phyloP scores from a whole-genome alignment of 2,113 vertebrate species.

The Pollachius pollachius region DNA sequence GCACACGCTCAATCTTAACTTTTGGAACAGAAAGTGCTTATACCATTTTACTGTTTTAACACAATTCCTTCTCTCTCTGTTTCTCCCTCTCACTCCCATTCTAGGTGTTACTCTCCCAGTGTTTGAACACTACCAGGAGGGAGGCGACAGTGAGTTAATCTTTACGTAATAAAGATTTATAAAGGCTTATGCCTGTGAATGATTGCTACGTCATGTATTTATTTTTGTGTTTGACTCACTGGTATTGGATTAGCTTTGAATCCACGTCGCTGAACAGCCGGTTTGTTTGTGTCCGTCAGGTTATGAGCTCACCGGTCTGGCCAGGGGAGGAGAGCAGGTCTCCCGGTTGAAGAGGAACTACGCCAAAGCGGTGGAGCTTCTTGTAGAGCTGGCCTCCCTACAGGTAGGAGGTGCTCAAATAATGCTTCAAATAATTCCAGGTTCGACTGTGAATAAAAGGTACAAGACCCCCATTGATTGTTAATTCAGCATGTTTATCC shows the following conservation, averaged over 20 bases:
- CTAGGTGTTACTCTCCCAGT: conserved; percentile 95
- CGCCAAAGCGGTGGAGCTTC: conserved; percentile 94
- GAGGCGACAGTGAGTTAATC: conserved; percentile 91
- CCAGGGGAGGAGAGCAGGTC: conserved; percentile 94
- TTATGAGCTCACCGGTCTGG: conserved; percentile 96
- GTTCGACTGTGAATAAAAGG: too few species aligned
- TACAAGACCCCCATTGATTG: too few species aligned
- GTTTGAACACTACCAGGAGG: conserved; percentile 98
- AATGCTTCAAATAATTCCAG: too few species aligned
- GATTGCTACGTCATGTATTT: background rate
- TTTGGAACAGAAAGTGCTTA: background rate
- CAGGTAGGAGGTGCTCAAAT: conserved; percentile 84
- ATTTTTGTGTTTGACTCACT: too few species aligned
- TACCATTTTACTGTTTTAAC: background rate
- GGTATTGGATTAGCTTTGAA: too few species aligned
- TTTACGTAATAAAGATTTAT: background rate
- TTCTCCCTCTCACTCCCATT: conserved; percentile 3
- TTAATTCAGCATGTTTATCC: too few species aligned
- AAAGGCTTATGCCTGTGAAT: background rate
- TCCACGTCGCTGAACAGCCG: background rate
- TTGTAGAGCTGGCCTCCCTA: conserved; percentile 95
- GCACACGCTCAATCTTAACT: background rate
- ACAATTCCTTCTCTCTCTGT: background rate
- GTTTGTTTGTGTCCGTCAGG: conserved; percentile 65
- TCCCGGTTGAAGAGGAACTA: conserved; percentile 98